Evolutionary conservation across 92 coral and sea anemone species (phyloP), one percentile per base, ranked within the genome.

Genomic region (Epizoanthus rinbou): DNA sequence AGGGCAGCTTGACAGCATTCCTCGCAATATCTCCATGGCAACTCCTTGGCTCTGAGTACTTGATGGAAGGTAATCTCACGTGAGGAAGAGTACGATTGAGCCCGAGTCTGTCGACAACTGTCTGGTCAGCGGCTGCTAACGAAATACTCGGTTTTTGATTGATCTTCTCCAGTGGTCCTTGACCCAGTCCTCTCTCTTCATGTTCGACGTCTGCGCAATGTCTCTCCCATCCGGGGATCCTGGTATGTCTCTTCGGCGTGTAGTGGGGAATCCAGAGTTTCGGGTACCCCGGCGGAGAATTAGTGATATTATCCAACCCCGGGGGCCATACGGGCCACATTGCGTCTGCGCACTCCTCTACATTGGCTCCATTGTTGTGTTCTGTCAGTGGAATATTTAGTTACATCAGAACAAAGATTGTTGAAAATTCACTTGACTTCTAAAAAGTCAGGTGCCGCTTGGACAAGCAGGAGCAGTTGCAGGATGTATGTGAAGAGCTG

Each of bases 241-340:
- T 50, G 54, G 54, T 50, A 50, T 50, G 54, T 50, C 54, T 9
- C 75, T 33, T 24, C 2, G 78, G 19, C 45, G 84, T 56, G 75
- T 81, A 82, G 8, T 33, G 54, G 2, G 90, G 90, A 15, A 82
- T 67, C 6, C 65, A 82, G 23, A 81, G 73, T 59, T 81, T 81
- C 24, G 87, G 87, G 33, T 45, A 87, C n/a, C 75, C 83, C 11
- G 75, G 82, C 22, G 90, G 83, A 0, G 62, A 16, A 73, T 72
- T 87, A 17, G 54, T 56, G 66, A 82, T 81, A 25, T 87, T 73
- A 69, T 56, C 68, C 21, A 62, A 67, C 15, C 90, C 90, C 15
- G 75, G 82, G 8, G 90, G 90, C 87, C 90, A 87, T 7, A 74
- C 72, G 70, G 90, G 90, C 90, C 90, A 87, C 21, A 54, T 82